Base-by-base conservation (phyloP, 2,888 invertebrate species). In the Polydesmus complanatus region DNA sequence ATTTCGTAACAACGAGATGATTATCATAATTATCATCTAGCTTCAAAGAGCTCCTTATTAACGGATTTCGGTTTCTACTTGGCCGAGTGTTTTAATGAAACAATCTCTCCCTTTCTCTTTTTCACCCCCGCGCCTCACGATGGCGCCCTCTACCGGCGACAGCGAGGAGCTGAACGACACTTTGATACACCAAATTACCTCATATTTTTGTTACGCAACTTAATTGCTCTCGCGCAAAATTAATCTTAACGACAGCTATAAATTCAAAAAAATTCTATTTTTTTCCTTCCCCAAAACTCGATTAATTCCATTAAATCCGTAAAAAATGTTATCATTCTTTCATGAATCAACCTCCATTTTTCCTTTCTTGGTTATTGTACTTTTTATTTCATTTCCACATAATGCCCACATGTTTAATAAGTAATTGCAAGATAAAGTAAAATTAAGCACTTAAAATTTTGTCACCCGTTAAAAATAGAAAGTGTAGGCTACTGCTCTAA, bases 281-380 rank as follows among this genome's bases (percentile, higher is more conserved):
- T 8, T 37, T 37, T 37, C 5, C 5, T 8, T 14, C 37, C 37
- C 37, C 37, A 5, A 37, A 5, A 37, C 37, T 8, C 37, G n/a
- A n/a, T n/a, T n/a, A n/a, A n/a, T n/a, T n/a, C n/a, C n/a, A n/a
- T n/a, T n/a, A n/a, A n/a, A n/a, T n/a, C n/a, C n/a, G n/a, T n/a
- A n/a, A n/a, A n/a, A n/a, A n/a, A n/a, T n/a, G n/a, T n/a, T 22
- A 21, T 21, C 55, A 37, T 55, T 55, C 27, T 27, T 55, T 22
- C 27, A 55, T 27, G 26, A 55, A 22, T 22, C 48, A 56, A 2
- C 19, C 56, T 37, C 47, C 48, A 47, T 48, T 21, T 48, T 48
- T 48, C 56, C 56, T 56, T 26, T 47, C 49, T 19, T 48, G 1
- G 26, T 55, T 55, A 22, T 37, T n/a, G n/a, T n/a, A n/a, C n/a